Base-by-base conservation (phyloP, 30 jellyfish, hydroid and myxozoan genomes). In the Mastigias papua region DNA sequence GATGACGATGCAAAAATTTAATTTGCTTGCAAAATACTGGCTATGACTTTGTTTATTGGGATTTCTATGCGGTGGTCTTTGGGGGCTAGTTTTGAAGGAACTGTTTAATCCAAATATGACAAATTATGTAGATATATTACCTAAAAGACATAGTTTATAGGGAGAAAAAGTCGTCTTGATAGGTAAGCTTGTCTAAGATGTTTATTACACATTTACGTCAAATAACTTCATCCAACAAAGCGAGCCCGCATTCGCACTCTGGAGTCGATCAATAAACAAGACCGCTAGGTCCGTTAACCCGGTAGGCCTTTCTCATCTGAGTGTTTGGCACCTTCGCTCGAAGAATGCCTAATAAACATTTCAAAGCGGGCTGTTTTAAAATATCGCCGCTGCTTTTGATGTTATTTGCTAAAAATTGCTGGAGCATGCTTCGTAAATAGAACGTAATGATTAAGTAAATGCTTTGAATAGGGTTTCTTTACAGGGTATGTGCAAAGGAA, bases 301-400 rank as follows among this genome's bases (percentile, higher is more conserved):
- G 79, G 60, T 26, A 26, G 33, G 46, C 54, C 34, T 37, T 27
- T 42, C 50, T 35, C 29, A 21, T 75, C 50, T 22, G 19, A 42
- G 78, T 34, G 78, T 80, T 80, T 80, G 90, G 81, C 90, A 80
- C 90, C 90, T 35, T 19, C 49, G 48, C 81, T 19, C 35, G 74
- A 32, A 54, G 69, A 34, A 34, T 22, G 42, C 74, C 21, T 60
- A 64, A 66, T 42, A 31, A 80, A 29, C 71, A 60, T 78, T 63
- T 27, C 34, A 62, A 61, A 80, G 72, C 78, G 80, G 90, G 70
- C 23, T 37, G 71, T 65, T 62, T 65, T 48, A 23, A 23, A 51
- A 22, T 22, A 34, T 17, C 58, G 72, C 81, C 90, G 81, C 68
- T 57, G 67, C 69, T 37, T 65, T 66, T 80, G 81, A 22, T 19